A percentile compares a stretch with the other conserved stretches of the same genome.
These are phyloP conservation scores for Drosophila persimilis DNA, from an alignment of 1,140 invertebrate species.

Conservation along the genomic window DNA sequence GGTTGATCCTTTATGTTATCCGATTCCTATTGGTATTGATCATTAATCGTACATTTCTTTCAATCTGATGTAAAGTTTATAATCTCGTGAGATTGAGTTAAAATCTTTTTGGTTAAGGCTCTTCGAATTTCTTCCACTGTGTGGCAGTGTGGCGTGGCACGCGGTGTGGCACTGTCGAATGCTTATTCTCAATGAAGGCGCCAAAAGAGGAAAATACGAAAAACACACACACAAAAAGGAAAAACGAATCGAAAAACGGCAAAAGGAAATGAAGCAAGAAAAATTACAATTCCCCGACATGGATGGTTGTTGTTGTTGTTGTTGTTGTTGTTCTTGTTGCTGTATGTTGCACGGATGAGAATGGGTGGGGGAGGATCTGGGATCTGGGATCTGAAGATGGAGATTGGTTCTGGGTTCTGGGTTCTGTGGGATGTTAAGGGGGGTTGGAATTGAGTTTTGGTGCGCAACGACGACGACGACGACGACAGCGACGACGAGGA, in stretches of 20 bases:
- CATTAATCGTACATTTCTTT: too few relatives aligned
- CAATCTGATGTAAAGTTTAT: too few relatives aligned
- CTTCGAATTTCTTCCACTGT: conserved; percentile 4
- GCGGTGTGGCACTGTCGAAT: conserved; percentile 18
- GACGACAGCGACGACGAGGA: conserved; percentile 9
- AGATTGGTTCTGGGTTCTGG: conserved; percentile 7
- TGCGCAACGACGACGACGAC: conserved; percentile 19
- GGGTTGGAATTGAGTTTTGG: conserved; percentile 58
- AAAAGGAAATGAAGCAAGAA: conserved; percentile 82
- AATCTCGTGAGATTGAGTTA: too few relatives aligned
- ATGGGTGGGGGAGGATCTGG: conserved; percentile 6
- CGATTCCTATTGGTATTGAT: too few relatives aligned
- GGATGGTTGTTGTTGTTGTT: conserved; percentile 36
- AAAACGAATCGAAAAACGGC: conserved; percentile 61
- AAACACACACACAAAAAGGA: conserved; percentile 23
- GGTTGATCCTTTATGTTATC: too few relatives aligned
- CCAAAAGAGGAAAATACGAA: conserved; percentile 42
- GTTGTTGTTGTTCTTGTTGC: conserved; percentile 29
- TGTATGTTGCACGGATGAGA: conserved; percentile 17
- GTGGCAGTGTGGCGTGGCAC: too few relatives aligned
- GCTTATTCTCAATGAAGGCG: conserved; percentile 56
- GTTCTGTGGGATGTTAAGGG: not conserved
- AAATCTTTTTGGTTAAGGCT: too few relatives aligned
- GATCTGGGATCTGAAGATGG: not conserved
- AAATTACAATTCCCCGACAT: conserved; percentile 76